Conservation (phyloP, 2,797 vertebrate genomes). For the Gila robusta region DNA sequence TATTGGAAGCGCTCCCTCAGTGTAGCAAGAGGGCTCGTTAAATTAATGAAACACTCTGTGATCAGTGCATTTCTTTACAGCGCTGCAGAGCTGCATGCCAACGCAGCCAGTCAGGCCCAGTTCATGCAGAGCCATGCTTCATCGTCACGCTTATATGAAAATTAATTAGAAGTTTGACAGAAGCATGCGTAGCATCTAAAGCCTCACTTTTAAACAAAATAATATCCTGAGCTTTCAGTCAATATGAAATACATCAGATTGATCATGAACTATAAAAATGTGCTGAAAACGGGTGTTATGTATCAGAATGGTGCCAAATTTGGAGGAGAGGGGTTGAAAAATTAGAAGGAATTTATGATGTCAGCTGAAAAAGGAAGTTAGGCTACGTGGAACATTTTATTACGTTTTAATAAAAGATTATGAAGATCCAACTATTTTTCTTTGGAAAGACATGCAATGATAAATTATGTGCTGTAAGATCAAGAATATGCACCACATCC, state of each 20-base stretch:
- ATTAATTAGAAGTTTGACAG: not conserved
- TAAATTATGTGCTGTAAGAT: not conserved
- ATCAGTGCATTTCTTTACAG: conserved; percentile 68
- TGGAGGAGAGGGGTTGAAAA: conserved; percentile 7
- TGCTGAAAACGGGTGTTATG: not conserved
- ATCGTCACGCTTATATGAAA: conserved; percentile 7
- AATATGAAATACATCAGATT: conserved; percentile 5
- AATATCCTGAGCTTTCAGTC: not conserved
- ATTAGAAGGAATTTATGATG: conserved; percentile 16
- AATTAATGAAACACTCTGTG: conserved; percentile 70
- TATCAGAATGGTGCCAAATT: not conserved
- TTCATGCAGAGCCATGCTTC: conserved; percentile 25
- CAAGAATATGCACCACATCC: not conserved
- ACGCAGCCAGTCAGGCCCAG: conserved; percentile 33
- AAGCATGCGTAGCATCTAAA: not conserved
- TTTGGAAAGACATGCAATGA: too few relatives aligned
- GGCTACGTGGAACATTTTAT: not conserved
- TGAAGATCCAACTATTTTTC: not conserved
- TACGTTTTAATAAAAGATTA: not conserved
- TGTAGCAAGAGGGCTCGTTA: conserved; percentile 60
- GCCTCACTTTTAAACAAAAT: not conserved
- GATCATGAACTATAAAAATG: not conserved
- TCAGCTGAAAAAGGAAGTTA: conserved; percentile 4
- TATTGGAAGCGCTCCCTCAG: conserved; percentile 49
- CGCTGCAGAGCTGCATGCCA: conserved; percentile 55